A percentile compares a stretch with the other conserved stretches of the same genome.
Conservation (phyloP, 2,888 invertebrate genomes). For the Lepidocyrtinus sp. region DNA sequence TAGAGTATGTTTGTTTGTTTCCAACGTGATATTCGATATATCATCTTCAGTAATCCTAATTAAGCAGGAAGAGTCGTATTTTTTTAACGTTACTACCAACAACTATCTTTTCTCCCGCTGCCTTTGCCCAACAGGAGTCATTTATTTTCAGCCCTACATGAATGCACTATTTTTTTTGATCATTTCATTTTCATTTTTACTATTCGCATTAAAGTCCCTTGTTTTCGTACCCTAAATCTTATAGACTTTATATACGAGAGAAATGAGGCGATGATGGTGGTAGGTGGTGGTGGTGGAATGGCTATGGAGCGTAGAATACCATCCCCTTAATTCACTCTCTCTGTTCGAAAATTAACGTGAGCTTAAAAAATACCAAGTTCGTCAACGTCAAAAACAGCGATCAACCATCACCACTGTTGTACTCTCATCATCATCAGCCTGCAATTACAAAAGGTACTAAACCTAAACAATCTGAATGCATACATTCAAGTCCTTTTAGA, state of each 20-base stretch:
- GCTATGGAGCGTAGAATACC: constrained; percentile 7
- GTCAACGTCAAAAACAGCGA: constrained; percentile 52
- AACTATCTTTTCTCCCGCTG: constrained; percentile 10
- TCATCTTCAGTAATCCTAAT: no score
- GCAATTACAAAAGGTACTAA: not conserved
- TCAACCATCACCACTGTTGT: no score
- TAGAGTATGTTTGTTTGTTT: no score
- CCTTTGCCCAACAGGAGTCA: not conserved
- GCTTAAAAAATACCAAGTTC: constrained; percentile 44
- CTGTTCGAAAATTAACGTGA: constrained; percentile 23
- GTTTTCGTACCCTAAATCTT: constrained; percentile 42
- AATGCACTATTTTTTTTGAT: not conserved
- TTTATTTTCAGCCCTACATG: constrained; percentile 13
- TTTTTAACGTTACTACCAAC: constrained; percentile 19
- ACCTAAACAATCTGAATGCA: no score
- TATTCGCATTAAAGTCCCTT: constrained; percentile 24
- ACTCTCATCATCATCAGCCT: constrained; percentile 12
- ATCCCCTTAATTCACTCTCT: constrained; percentile 3
- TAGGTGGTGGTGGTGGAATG: not conserved
- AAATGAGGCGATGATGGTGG: not conserved
- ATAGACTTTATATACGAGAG: constrained; percentile 10
- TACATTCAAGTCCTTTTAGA: constrained; percentile 10
- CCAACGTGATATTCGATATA: no score
- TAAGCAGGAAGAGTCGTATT: no score
- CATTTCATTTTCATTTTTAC: constrained; percentile 37